Percentiles rank a stretch among this genome's conserved stretches.
Conservation (phyloP, 2,113 vertebrate genomes). For the Vidua chalybeata region DNA sequence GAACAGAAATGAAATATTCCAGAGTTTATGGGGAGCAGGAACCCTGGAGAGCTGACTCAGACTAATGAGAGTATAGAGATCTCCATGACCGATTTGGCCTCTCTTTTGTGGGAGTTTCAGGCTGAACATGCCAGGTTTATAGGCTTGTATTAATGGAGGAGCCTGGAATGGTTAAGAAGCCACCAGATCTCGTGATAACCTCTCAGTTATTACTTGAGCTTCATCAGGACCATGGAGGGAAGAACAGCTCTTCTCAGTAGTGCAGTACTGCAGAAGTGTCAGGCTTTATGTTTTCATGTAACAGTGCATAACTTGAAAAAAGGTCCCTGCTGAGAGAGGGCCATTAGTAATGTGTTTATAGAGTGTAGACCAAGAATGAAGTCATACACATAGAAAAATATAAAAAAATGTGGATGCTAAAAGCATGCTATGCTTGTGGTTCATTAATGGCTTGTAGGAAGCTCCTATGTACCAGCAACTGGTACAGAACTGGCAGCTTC, state of each 20-base stretch:
- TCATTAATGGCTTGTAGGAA: background rate
- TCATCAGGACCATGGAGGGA: background rate
- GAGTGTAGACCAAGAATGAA: background rate
- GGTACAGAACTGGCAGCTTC: background rate
- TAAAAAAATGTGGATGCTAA: background rate
- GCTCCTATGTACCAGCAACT: background rate
- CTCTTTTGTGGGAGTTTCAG: background rate
- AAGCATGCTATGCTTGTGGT: background rate
- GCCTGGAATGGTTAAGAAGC: background rate
- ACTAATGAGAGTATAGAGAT: background rate
- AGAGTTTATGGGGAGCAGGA: background rate
- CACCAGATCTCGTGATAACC: background rate
- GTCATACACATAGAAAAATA: rapidly evolving
- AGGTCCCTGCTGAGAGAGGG: background rate
- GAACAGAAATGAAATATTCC: background rate
- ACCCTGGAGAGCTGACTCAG: background rate
- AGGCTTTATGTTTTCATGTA: background rate
- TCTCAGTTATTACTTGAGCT: background rate
- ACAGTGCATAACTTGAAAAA: background rate
- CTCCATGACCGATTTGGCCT: rapidly evolving
- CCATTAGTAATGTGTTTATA: background rate
- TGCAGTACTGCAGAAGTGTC: background rate
- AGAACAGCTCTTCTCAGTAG: background rate
- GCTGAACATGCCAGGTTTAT: background rate
- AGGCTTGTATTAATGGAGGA: background rate